Conservation (phyloP, 1,140 invertebrate genomes). For the Diabrotica undecimpunctata region DNA sequence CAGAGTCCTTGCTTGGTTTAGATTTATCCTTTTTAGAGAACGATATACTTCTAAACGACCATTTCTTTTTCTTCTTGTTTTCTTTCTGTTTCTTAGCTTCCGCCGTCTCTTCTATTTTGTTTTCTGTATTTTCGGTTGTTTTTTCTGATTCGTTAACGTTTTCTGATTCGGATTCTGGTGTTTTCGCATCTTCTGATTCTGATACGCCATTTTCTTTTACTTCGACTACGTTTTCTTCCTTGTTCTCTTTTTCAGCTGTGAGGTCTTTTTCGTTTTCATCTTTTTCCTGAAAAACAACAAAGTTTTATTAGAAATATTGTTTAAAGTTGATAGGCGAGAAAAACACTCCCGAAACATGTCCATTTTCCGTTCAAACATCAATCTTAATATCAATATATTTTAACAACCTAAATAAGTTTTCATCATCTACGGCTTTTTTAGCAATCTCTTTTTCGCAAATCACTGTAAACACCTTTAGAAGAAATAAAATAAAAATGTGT, state of each 20-base stretch:
- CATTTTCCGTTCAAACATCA: no score
- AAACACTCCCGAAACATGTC: no score
- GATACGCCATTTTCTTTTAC: slow-evolving; percentile 40
- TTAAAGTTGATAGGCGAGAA: no score
- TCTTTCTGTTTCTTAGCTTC: slow-evolving; percentile 73
- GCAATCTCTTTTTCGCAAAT: no score
- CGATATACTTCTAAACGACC: slow-evolving; percentile 79
- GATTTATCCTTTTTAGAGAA: slow-evolving; percentile 81
- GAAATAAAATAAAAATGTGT: no score
- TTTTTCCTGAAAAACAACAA: slow-evolving; percentile 54
- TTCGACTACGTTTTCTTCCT: slow-evolving; percentile 59
- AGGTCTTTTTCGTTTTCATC: slow-evolving; percentile 61
- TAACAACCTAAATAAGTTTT: no score
- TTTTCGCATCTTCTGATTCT: slow-evolving; percentile 47
- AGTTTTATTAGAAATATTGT: not conserved
- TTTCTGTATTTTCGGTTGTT: slow-evolving; percentile 49
- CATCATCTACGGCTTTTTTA: no score
- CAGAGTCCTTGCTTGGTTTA: slow-evolving; percentile 66
- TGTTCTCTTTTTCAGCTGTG: slow-evolving; percentile 64
- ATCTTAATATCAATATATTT: no score
- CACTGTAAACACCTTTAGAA: no score
- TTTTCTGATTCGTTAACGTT: slow-evolving; percentile 58
- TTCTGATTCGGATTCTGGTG: slow-evolving; percentile 51
- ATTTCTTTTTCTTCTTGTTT: slow-evolving; percentile 79
- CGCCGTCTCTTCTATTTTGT: slow-evolving; percentile 59